These are phyloP conservation scores for Bucorvus abyssinicus DNA, from an alignment of 2,797 vertebrate genomes.

Conservation along the genomic window DNA sequence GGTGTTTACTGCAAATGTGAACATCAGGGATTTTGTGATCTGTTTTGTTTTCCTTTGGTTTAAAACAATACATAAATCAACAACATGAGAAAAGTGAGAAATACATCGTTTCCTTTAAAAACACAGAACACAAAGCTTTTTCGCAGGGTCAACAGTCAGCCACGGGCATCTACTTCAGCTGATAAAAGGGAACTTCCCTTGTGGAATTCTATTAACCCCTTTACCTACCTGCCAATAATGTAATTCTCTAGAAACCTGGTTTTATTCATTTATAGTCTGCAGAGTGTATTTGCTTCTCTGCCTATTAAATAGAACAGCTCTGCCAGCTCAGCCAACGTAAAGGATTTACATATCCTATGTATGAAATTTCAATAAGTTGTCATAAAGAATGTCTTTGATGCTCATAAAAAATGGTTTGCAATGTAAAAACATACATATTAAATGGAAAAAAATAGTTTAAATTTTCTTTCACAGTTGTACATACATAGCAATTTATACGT, in stretches of 20 bases:
- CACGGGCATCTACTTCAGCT: background rate
- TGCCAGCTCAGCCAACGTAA: background rate
- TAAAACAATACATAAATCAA: background rate
- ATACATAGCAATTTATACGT: background rate
- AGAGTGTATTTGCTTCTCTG: background rate
- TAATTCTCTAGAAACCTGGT: background rate
- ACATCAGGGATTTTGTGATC: background rate
- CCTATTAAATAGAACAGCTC: background rate
- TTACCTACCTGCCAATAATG: background rate
- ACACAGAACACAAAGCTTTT: background rate
- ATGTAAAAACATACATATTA: background rate
- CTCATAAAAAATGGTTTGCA: background rate
- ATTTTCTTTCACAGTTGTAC: background rate
- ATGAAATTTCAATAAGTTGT: background rate
- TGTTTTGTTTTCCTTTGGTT: background rate
- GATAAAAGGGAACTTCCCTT: conserved; percentile 25
- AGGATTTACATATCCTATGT: background rate
- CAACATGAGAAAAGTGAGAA: background rate
- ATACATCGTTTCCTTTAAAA: background rate
- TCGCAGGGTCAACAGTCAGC: conserved; percentile 7
- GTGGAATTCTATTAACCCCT: conserved; percentile 47
- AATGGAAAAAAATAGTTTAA: background rate
- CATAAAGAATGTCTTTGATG: background rate
- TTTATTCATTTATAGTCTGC: background rate
- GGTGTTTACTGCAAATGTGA: background rate